phyloP scores from a whole-genome alignment of 2,797 vertebrate species.

The Sternarchorhynchus goeldii region DNA sequence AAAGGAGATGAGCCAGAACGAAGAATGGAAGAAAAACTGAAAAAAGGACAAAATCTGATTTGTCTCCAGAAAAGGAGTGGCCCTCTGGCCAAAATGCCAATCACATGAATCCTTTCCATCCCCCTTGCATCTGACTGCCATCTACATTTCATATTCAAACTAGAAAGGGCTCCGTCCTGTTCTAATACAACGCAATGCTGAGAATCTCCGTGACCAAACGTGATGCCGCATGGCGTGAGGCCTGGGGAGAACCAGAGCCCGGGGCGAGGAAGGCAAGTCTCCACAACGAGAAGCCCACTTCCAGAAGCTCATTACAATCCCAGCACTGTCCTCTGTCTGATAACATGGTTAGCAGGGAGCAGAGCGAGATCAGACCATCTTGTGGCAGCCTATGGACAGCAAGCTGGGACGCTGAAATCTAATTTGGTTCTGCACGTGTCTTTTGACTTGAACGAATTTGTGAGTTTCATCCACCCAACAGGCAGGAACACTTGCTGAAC shows the following conservation, averaged over 20 bases:
- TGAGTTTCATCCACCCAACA: slow-evolving; percentile 23
- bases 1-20: slow-evolving; percentile 44
- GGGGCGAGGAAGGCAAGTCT: slow-evolving; percentile 38
- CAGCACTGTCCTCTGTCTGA: slow-evolving; percentile 33
- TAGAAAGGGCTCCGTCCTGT: slow-evolving; percentile 53
- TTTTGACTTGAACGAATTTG: slow-evolving; percentile 20
- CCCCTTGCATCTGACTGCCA: slow-evolving; percentile 48
- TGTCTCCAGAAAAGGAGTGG: slow-evolving; percentile 51
- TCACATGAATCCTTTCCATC: slow-evolving; percentile 57
- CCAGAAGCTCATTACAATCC: slow-evolving; percentile 38
- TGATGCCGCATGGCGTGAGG: slow-evolving; percentile 62
- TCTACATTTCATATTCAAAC: slow-evolving; percentile 57
- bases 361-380: slow-evolving; percentile 15
- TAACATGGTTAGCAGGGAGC: background rate
- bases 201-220: slow-evolving; percentile 54
- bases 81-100: slow-evolving; percentile 55
- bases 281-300: slow-evolving; percentile 29
- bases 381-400: slow-evolving; percentile 9
- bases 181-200: slow-evolving; percentile 47
- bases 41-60: slow-evolving; percentile 54
- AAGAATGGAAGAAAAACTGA: slow-evolving; percentile 37
- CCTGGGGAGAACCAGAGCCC: slow-evolving; percentile 44
- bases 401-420: slow-evolving; percentile 20
- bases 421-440: slow-evolving; percentile 10
- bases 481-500: slow-evolving; percentile 1